These are phyloP conservation scores for Episyrphus balteatus DNA, from an alignment of 1,140 invertebrate genomes.

Conservation along the genomic window DNA sequence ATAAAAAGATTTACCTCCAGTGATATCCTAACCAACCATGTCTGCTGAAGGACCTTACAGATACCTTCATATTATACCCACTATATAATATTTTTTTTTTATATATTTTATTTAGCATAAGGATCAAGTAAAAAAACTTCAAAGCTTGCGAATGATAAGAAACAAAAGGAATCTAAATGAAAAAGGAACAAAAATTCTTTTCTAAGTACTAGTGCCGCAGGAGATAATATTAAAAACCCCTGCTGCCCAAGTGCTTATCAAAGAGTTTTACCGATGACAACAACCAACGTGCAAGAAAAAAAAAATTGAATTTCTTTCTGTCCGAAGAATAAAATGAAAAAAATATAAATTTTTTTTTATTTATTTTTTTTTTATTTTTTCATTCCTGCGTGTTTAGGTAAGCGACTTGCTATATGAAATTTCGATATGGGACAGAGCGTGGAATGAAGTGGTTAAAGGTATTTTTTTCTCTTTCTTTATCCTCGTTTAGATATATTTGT, in stretches of 20 bases:
- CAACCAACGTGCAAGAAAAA: slow-evolving; percentile 1
- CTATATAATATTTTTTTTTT: not conserved
- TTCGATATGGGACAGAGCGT: not conserved
- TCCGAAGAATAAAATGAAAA: not conserved
- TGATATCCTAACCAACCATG: no score
- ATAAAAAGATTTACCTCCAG: no score
- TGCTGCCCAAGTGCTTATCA: slow-evolving; percentile 40
- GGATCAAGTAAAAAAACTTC: no score
- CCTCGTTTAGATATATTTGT: no score
- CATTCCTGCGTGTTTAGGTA: no score
- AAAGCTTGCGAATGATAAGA: not conserved
- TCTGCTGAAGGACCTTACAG: not conserved
- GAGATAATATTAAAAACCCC: slow-evolving; percentile 36
- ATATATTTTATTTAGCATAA: not conserved
- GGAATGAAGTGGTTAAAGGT: not conserved
- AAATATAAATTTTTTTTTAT: not conserved
- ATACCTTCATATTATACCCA: not conserved
- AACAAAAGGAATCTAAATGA: not conserved
- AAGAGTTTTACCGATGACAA: slow-evolving; percentile 24
- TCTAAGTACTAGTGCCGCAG: slow-evolving; percentile 40
- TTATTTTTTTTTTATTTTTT: no score
- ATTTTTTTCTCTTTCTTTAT: not conserved
- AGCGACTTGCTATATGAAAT: no score
- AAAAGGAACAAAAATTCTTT: slow-evolving; percentile 15
- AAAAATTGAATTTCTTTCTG: no score